Evolutionary conservation across 2,113 vertebrate genomes (phyloP), one percentile per base, ranked within the genome.

Genomic region (Loxodonta africana): DNA sequence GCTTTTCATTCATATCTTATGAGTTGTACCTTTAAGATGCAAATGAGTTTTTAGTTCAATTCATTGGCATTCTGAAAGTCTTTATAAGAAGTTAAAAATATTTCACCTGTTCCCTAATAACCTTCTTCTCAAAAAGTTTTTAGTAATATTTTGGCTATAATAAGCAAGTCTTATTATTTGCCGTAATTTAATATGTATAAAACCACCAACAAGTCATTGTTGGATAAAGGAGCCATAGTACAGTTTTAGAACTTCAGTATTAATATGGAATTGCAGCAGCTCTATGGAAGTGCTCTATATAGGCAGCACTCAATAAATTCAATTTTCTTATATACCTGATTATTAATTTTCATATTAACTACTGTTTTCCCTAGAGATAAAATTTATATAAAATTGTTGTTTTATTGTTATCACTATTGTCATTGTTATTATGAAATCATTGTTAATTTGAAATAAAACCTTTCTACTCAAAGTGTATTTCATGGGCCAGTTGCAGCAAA

Each of bases 41-140:
- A 95, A 96, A 96, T 89, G 62, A 85, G 18, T 73, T 80, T 92
- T 90, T 83, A 95, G 17, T 57, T 86, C 60, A 93, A 73, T 91
- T 92, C 62, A 21, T 0, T 95, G 25, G 3, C 9, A 63, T 41
- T 85, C 73, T 41, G 90, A 78, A 90, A 93, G 30, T 51, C 1
- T 67, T 84, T 89, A 12, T 20, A 57, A 41, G 4, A 37, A 53
- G 69, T 94, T 78, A 69, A 97, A 94, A 96, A 78, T 17, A 90
- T 23, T 83, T 94, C 8, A 83, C 26, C 25, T 94, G 6, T 71
- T 85, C 76, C 51, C 26, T 93, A 92, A 74, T 57, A 81, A 26
- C 76, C 17, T n/a, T 96, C 62, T 73, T 74, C 20, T 78, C 17
- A 89, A 78, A 86, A 91, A 83, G 9, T 6, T 83, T 94, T 94